Evolutionary conservation across 1,140 invertebrate genomes (phyloP).

Genomic region (Pomacea maculata): DNA sequence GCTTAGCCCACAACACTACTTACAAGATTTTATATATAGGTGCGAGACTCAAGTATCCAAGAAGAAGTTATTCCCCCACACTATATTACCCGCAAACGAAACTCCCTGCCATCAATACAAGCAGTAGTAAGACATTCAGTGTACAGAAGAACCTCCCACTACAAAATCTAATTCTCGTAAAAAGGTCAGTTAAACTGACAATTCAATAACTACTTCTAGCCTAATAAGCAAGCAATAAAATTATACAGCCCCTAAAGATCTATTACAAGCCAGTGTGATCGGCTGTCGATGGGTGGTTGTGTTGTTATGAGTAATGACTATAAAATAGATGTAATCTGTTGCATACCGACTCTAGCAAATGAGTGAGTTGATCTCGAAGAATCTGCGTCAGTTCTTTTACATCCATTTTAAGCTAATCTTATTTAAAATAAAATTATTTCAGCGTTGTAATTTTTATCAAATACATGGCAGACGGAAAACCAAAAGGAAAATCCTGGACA

Average conservation of each 20-base stretch:
- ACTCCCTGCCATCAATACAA: background rate
- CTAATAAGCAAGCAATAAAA: background rate
- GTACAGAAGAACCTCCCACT: background rate
- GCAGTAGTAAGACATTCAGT: background rate
- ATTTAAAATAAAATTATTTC: background rate
- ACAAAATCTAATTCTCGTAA: background rate
- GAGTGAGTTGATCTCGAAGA: slow-evolving; percentile 34
- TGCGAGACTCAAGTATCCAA: no score
- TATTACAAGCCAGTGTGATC: background rate
- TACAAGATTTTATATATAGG: no score
- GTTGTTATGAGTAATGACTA: no score
- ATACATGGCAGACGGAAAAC: background rate
- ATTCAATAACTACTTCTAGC: background rate
- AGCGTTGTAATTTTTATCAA: background rate
- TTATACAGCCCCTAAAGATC: background rate
- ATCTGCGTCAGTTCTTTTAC: slow-evolving; percentile 33
- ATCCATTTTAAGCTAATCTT: slow-evolving; percentile 16
- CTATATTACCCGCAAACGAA: background rate
- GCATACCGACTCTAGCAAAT: slow-evolving; percentile 41
- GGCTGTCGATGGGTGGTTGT: background rate
- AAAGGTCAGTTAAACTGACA: background rate
- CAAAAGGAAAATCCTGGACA: background rate
- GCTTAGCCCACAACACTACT: no score
- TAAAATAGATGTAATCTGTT: background rate
- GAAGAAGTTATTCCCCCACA: no score